Conservation (phyloP, 2,113 vertebrate genomes). For the Pagrus major region DNA sequence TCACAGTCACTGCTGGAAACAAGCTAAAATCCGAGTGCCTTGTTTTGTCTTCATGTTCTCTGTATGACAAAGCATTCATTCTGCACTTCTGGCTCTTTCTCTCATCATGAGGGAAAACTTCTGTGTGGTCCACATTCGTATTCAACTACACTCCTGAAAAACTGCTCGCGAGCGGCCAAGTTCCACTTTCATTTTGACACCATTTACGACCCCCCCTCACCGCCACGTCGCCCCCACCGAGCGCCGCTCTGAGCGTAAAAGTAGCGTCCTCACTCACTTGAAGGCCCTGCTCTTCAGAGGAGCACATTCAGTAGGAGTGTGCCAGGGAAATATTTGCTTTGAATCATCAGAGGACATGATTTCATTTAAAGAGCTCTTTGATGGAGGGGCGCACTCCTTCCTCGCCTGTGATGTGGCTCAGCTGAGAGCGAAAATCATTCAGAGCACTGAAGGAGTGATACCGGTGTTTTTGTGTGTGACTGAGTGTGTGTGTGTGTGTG, state of each 20-base stretch:
- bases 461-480: constrained; percentile 24
- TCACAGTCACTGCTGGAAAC: not conserved
- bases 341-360: constrained; percentile 78
- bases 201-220: constrained; percentile 4
- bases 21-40: not conserved
- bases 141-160: constrained; percentile 33
- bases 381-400: constrained; percentile 62
- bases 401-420: constrained; percentile 71
- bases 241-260: constrained; percentile 43
- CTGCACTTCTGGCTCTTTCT: not conserved
- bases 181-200: constrained; percentile 63
- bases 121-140: constrained; percentile 13
- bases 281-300: constrained; percentile 66
- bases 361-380: constrained; percentile 78
- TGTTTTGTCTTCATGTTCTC: not conserved
- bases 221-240: constrained; percentile 24
- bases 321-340: constrained; percentile 76
- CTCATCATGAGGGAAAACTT: not conserved
- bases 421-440: constrained; percentile 74
- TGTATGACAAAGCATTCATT: not conserved
- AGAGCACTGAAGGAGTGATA: constrained; percentile 60
- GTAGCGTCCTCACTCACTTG: constrained; percentile 54
- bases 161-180: constrained; percentile 17
- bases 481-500: constrained; percentile 26
- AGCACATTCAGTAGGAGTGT: constrained; percentile 56